Conservation (phyloP, 2,797 vertebrate species). For the Allobates femoralis region DNA sequence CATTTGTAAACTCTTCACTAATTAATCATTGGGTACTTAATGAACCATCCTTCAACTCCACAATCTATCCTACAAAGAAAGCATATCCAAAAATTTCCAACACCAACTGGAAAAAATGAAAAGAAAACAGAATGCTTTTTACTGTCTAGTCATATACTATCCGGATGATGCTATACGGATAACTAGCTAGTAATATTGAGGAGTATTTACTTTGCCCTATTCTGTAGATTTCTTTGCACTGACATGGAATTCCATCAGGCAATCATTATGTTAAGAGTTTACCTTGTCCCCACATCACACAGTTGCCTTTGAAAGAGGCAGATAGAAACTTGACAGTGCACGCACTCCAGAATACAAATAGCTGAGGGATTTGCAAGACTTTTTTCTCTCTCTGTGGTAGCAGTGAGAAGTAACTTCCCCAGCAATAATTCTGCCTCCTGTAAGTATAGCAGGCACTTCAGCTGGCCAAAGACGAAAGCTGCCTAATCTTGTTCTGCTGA, state of each 20-base stretch:
- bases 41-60: background rate
- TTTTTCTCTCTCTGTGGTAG: conserved; percentile 35
- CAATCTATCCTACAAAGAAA: background rate
- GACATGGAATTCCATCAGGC: conserved; percentile 43
- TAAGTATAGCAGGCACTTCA: conserved; percentile 71
- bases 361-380: conserved; percentile 62
- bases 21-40: background rate
- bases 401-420: conserved; percentile 67
- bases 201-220: conserved; percentile 35
- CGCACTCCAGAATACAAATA: conserved; percentile 55
- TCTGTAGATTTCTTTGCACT: conserved; percentile 49
- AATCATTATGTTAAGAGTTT: conserved; percentile 60
- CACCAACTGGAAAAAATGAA: background rate
- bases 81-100: background rate
- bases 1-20: background rate
- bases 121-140: background rate
- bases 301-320: conserved; percentile 61
- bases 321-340: conserved; percentile 68
- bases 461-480: conserved; percentile 72
- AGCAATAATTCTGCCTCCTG: conserved; percentile 65
- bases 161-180: background rate
- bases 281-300: conserved; percentile 30
- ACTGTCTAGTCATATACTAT: background rate
- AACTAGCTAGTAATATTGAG: background rate
- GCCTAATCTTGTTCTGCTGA: conserved; percentile 74